These are phyloP conservation scores for Athripsodes cinereus DNA, from an alignment of 2,888 invertebrate genomes.

Conservation along the genomic window DNA sequence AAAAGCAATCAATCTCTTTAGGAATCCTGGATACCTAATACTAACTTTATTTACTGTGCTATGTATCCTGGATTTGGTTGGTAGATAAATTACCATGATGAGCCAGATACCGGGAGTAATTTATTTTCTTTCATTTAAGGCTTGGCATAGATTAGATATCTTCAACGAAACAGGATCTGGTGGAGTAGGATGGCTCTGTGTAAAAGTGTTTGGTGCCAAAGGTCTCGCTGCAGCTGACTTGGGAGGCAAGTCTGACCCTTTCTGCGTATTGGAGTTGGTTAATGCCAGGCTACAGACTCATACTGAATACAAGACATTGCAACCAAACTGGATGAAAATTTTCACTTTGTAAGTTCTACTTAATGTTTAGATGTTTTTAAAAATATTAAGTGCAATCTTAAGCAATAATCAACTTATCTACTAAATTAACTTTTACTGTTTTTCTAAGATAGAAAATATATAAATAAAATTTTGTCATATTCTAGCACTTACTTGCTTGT, in stretches of 20 bases:
- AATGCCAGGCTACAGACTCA: constrained; percentile 95
- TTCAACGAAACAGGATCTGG: constrained; percentile 40
- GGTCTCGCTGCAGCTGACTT: constrained; percentile 92
- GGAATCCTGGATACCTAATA: too few species aligned
- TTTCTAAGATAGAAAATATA: too few species aligned
- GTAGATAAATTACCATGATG: too few species aligned
- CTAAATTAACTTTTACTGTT: too few species aligned
- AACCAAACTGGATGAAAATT: constrained; percentile 97
- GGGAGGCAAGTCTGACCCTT: constrained; percentile 97
- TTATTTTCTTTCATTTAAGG: constrained; percentile 48
- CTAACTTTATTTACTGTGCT: too few species aligned
- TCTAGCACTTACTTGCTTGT: too few species aligned
- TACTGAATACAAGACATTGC: constrained; percentile 95
- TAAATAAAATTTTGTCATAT: too few species aligned
- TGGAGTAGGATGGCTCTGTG: constrained; percentile 91
- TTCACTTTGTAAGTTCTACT: constrained; percentile 82
- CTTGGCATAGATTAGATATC: constrained; percentile 46
- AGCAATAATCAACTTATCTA: too few species aligned
- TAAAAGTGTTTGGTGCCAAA: constrained; percentile 81
- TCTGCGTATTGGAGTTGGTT: constrained; percentile 92
- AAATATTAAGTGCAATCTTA: background rate
- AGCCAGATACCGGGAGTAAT: too few species aligned
- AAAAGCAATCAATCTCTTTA: too few species aligned
- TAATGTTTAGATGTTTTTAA: background rate
- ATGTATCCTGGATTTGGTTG: too few species aligned